Conservation (phyloP, 53 echinoderm and acorn worm genomes). For the Stichopus horrens region DNA sequence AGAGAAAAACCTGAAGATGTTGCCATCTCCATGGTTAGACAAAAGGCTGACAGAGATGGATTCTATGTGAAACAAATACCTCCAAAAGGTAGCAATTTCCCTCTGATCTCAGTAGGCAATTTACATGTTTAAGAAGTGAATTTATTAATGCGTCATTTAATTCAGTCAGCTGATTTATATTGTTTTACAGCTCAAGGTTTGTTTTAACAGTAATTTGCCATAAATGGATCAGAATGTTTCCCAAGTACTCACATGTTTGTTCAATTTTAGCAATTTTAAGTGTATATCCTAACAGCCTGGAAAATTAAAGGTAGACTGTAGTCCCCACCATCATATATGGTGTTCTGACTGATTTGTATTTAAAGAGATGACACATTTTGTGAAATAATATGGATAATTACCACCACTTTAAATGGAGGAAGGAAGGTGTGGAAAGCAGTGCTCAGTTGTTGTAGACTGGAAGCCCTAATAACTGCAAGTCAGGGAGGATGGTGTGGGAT, state of each 20-base stretch:
- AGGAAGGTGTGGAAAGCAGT: background rate
- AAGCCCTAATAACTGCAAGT: background rate
- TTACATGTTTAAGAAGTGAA: background rate
- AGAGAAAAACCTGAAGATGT: constrained; percentile 18
- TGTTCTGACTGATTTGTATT: too few relatives aligned
- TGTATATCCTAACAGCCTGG: too few relatives aligned
- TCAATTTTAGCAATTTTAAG: too few relatives aligned
- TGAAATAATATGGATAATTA: too few relatives aligned
- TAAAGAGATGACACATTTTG: too few relatives aligned
- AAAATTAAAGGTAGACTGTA: too few relatives aligned
- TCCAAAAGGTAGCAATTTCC: constrained; percentile 12
- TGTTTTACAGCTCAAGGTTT: background rate
- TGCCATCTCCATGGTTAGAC: constrained; percentile 37
- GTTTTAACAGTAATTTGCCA: background rate
- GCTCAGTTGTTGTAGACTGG: background rate
- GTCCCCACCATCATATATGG: too few relatives aligned
- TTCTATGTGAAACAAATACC: constrained; percentile 3
- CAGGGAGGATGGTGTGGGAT: background rate
- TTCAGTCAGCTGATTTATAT: background rate
- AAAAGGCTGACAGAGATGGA: constrained; percentile 23
- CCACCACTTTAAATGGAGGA: too few relatives aligned
- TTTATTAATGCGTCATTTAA: background rate
- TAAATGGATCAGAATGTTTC: too few relatives aligned
- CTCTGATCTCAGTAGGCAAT: background rate
- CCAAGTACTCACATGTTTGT: too few relatives aligned